Base-by-base conservation (phyloP, 1,140 invertebrate genomes). In the Wiebesia pumilae region DNA sequence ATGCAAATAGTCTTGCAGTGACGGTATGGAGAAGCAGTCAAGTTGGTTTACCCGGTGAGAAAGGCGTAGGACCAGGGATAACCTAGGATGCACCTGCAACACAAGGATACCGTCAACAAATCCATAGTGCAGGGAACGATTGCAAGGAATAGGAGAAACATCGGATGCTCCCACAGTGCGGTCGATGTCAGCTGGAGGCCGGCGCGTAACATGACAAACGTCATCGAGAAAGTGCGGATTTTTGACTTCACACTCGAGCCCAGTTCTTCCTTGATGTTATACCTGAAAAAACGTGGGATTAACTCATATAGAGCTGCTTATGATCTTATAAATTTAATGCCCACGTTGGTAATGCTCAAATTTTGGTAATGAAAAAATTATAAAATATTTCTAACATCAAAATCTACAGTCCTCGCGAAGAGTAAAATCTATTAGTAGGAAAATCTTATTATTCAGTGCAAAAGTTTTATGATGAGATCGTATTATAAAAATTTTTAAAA, bases 11-110 rank as follows among this genome's bases (percentile, higher is more conserved):
- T n/a, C n/a, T n/a, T n/a, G n/a, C n/a, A n/a, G n/a, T n/a, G n/a
- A n/a, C n/a, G n/a, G n/a, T n/a, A n/a, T n/a, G n/a, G n/a, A n/a
- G n/a, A n/a, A n/a, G n/a, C n/a, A n/a, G n/a, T n/a, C n/a, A n/a
- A n/a, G 33, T 35, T 30, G 47, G 12, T 19, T 73, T 82, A 94
- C 93, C 93, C 93, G 0, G 89, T 87, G 79, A 94, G 90, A 77
- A 93, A 91, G 9, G 92, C 88, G 93, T 92, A 94, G 12, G 88
- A 47, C 92, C 92, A 93, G 0, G 92, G 90, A 88, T 90, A 92
- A 6, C 86, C 78, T 0, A 94, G 88, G 10, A 93, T 82, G 33
- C 81, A 90, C 86, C 80, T 90, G 43, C 87, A 89, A 33, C 75
- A 90, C 12, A 92, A 12, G 4, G 87, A 80, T 3, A 92, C 62